Evolutionary conservation across 1,140 invertebrate genomes (phyloP).

Genomic region (Calephelis virginiensis): DNA sequence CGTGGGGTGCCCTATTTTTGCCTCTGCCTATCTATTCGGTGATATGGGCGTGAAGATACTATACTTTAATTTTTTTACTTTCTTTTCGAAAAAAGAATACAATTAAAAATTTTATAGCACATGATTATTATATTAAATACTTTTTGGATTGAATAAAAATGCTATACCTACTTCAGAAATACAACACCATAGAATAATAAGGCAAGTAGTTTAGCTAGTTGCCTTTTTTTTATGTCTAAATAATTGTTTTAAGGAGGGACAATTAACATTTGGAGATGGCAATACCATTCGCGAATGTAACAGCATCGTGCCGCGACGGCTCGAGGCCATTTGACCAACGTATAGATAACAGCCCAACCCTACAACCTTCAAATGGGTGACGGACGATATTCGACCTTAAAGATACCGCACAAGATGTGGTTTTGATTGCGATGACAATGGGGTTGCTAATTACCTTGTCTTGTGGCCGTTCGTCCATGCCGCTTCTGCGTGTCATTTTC

Average conservation of each 20-base stretch:
- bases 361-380: slow-evolving; percentile 39
- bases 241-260: not conserved
- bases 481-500: slow-evolving; percentile 7
- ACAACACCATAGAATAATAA: too few relatives aligned
- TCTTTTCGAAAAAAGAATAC: too few relatives aligned
- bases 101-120: too few relatives aligned
- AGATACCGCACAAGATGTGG: slow-evolving; percentile 11
- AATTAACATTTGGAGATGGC: not conserved
- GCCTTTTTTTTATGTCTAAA: too few relatives aligned
- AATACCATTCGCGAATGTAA: slow-evolving; percentile 36
- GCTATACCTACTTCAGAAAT: too few relatives aligned
- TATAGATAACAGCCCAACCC: slow-evolving; percentile 51
- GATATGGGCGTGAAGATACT: too few relatives aligned
- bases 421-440: slow-evolving; percentile 12
- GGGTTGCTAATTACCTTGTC: slow-evolving; percentile 36
- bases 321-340: slow-evolving; percentile 40
- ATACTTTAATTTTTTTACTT: too few relatives aligned
- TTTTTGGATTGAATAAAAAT: too few relatives aligned
- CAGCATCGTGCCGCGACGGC: slow-evolving; percentile 41
- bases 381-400: slow-evolving; percentile 26
- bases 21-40: too few relatives aligned
- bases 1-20: too few relatives aligned
- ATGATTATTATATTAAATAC: too few relatives aligned
- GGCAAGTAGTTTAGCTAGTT: too few relatives aligned
- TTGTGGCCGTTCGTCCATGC: slow-evolving; percentile 21